Base-by-base conservation (phyloP, 2,113 vertebrate species). In the Monarcha castaneiventris region DNA sequence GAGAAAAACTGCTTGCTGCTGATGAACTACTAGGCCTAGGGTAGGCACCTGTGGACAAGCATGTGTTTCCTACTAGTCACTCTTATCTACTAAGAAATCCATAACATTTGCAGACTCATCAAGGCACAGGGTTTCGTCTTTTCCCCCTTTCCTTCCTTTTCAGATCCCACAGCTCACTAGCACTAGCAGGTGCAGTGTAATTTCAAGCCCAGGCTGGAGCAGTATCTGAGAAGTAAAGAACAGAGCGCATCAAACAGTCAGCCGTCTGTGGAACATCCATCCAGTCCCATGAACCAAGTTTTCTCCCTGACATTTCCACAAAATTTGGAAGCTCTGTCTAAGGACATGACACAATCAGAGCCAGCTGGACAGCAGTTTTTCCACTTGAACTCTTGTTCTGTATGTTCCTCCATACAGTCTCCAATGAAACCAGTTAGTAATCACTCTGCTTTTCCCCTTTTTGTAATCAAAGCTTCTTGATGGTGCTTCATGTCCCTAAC, bases 311-410 rank as follows among this genome's bases (percentile, higher is more conserved):
- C 12, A 39, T 77, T 87, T 84, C 41, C 55, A 20, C 1, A 4
- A 33, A 48, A 77, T 56, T 37, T 78, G 27, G 61, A 44, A 81
- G 18, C 16, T 39, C 18, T 20, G 2, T 55, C 9, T 69, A 21
- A 4, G 8, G 29, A 26, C 5, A 4, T 0, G 0, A 35, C 11
- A 22, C 21, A 59, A 22, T 76, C 37, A 51, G 12, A 58, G 41
- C 13, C 33, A 64, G 10, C 17, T 20, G n/a, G 30, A 41, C 17
- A 66, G 32, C 43, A 54, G 2, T 55, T 84, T 68, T 89, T 68
- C 44, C 5, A 6, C 22, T 37, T 33, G 48, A 44, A 7, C 37
- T 51, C 18, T 26, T 52, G 7, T 58, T 67, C 25, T 46, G 2
- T 59, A 4, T 55, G 18, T 80, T 80, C 51, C 33, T 52, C 29